phyloP scores from a whole-genome alignment of 2,113 vertebrate genomes.

The Pseudorectes ferrugineus region DNA sequence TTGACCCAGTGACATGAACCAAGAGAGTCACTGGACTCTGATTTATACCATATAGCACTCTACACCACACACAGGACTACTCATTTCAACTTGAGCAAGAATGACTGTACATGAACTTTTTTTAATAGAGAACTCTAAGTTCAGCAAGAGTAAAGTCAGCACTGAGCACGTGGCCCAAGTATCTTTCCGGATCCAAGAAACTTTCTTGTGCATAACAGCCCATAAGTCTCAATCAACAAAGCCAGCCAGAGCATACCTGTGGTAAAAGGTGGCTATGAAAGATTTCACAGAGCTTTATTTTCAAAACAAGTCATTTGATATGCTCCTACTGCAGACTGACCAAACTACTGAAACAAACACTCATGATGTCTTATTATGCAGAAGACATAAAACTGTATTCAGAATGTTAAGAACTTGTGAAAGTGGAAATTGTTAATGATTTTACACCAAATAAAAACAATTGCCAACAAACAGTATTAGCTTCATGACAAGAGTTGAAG shows the following conservation, averaged over 20 bases:
- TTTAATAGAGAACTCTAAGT: not conserved
- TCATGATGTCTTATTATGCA: fast-evolving
- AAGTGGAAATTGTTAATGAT: not conserved
- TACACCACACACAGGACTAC: not conserved
- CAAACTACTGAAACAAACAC: not conserved
- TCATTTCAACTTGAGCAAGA: not conserved
- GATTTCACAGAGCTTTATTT: not conserved
- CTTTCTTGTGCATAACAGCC: not conserved
- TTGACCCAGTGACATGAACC: not conserved
- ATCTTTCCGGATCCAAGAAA: not conserved
- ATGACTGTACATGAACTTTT: fast-evolving
- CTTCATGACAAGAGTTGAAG: not conserved
- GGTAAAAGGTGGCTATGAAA: not conserved
- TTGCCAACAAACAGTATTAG: not conserved
- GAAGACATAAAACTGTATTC: not conserved
- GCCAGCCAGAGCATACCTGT: not conserved
- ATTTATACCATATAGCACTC: not conserved
- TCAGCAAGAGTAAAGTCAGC: not conserved
- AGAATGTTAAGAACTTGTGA: not conserved
- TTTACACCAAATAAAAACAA: not conserved
- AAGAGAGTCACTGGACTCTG: not conserved
- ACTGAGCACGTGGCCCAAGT: not conserved
- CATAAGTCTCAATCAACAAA: not conserved
- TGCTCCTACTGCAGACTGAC: not conserved
- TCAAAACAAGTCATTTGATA: not conserved